phyloP scores from a whole-genome alignment of 2,888 invertebrate genomes.

The Polydrusus tereticollis region DNA sequence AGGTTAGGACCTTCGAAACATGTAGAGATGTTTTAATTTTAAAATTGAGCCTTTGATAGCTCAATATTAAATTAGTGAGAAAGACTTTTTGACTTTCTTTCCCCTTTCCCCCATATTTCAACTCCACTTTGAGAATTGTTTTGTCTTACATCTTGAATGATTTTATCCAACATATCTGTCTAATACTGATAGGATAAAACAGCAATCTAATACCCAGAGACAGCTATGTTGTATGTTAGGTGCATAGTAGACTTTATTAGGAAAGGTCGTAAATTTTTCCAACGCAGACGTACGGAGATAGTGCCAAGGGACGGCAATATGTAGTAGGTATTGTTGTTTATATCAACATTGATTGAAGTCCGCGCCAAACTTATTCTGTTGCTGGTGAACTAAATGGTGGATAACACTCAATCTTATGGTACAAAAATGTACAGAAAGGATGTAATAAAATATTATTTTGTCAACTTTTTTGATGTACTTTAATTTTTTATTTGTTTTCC shows the following conservation, averaged over 20 bases:
- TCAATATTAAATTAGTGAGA: too few relatives aligned
- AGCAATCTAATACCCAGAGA: neutral
- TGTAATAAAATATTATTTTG: too few relatives aligned
- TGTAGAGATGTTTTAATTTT: too few relatives aligned
- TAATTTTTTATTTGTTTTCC: too few relatives aligned
- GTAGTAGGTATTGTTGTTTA: neutral
- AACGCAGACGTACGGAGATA: constrained; percentile 15
- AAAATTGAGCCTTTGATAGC: too few relatives aligned
- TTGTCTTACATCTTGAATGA: too few relatives aligned
- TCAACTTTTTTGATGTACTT: too few relatives aligned
- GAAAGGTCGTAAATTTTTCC: constrained; percentile 26
- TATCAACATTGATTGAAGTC: neutral
- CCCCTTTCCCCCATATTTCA: too few relatives aligned
- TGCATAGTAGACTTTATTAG: constrained; percentile 14
- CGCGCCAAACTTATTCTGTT: constrained; percentile 4
- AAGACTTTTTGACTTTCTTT: too few relatives aligned
- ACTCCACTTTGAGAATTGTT: too few relatives aligned
- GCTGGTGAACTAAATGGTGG: neutral
- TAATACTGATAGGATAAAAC: neutral
- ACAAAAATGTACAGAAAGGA: too few relatives aligned
- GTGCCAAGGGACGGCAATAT: constrained; percentile 2
- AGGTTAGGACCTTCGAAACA: too few relatives aligned
- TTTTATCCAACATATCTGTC: neutral
- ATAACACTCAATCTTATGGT: neutral
- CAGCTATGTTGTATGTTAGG: constrained; percentile 17